A percentile compares a stretch with the other conserved stretches of the same genome.
phyloP scores from a whole-genome alignment of 2,888 invertebrate species.

The Troides aeacus region DNA sequence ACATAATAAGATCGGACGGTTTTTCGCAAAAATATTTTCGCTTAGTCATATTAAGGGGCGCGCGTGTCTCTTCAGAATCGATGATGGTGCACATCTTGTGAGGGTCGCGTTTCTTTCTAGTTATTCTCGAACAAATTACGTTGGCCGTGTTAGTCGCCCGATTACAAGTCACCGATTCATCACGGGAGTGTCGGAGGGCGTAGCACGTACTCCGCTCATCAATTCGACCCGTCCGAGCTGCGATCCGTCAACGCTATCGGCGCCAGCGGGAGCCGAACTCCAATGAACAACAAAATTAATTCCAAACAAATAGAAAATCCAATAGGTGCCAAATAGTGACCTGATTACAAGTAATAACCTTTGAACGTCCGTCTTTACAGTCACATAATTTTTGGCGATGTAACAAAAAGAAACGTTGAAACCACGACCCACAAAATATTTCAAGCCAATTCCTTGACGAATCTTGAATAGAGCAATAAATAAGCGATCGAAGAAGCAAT shows the following conservation, averaged over 20 bases:
- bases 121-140: conserved; percentile 63
- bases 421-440: conserved; percentile 21
- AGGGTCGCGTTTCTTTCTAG: conserved; percentile 41
- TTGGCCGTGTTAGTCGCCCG: conserved; percentile 69
- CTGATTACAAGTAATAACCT: conserved; percentile 33
- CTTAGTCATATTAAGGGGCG: conserved; percentile 43
- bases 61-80: conserved; percentile 51
- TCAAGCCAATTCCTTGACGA: conserved; percentile 32
- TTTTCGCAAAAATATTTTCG: conserved; percentile 22
- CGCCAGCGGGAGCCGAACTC: conserved; percentile 49
- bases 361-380: not conserved
- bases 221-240: conserved; percentile 61
- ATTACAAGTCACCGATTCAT: conserved; percentile 76
- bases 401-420: conserved; percentile 8
- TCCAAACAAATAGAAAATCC: conserved; percentile 34
- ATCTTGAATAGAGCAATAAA: conserved; percentile 40
- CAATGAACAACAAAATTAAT: conserved; percentile 68
- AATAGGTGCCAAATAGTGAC: conserved; percentile 30
- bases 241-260: conserved; percentile 74
- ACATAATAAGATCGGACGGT: conserved; percentile 22
- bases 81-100: conserved; percentile 61
- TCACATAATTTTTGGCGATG: conserved; percentile 13
- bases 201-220: conserved; percentile 72
- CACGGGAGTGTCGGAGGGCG: conserved; percentile 57
- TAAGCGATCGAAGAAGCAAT: conserved; percentile 51